Conservation (phyloP, 37 sponge, comb jelly and placozoan species). For the Hexactinellida sp. region DNA sequence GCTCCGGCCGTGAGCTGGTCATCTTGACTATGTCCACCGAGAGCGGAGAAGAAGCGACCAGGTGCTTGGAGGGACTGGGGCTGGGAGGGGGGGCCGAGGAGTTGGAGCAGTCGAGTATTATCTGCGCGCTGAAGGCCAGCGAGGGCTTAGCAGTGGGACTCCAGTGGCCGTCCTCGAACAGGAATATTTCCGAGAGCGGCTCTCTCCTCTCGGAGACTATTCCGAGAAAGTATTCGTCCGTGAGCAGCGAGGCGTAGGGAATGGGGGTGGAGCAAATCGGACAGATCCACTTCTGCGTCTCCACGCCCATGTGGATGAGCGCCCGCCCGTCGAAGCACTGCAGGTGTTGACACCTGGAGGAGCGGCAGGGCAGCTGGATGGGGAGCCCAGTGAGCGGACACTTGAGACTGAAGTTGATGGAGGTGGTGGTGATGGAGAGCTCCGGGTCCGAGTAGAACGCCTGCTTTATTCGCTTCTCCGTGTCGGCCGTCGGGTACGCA, state of each 20-base stretch:
- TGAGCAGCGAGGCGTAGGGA: neutral
- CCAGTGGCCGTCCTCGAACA: slow-evolving; percentile 1
- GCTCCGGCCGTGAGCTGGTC: neutral
- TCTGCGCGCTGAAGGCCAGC: neutral
- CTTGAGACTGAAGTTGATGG: neutral
- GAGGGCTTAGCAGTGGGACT: neutral
- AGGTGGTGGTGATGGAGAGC: neutral
- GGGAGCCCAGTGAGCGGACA: neutral
- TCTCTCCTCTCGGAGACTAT: neutral
- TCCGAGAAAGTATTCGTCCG: neutral
- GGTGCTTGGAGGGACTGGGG: neutral
- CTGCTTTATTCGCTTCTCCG: neutral
- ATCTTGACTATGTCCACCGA: neutral
- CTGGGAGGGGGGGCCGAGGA: neutral
- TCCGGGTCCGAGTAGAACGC: neutral
- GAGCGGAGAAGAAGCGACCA: neutral
- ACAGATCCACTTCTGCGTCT: neutral
- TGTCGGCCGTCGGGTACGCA: neutral
- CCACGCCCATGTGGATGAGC: neutral
- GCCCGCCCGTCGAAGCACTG: neutral
- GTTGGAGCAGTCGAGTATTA: neutral
- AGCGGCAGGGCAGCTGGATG: neutral
- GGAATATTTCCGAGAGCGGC: neutral
- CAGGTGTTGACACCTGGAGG: neutral
- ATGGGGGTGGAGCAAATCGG: neutral